A percentile compares a stretch with the other conserved stretches of the same genome.
These are phyloP conservation scores for Eupithecia exiguata DNA, from an alignment of 2,888 invertebrate species.

Conservation along the genomic window DNA sequence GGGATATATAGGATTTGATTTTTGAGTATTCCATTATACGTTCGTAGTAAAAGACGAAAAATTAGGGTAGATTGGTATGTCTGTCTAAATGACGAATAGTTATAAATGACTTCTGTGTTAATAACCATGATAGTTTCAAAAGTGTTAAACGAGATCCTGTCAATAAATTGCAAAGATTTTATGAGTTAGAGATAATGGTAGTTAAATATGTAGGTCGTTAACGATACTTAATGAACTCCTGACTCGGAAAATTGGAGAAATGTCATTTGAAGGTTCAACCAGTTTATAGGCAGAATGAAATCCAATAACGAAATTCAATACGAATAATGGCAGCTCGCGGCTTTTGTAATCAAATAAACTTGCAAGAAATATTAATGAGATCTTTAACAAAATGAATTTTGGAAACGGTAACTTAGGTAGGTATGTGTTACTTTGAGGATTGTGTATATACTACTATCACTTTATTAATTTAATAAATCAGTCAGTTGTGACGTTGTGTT, in stretches of 20 bases:
- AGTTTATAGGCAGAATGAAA: conserved; percentile 6
- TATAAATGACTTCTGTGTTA: no score
- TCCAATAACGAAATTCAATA: conserved; percentile 14
- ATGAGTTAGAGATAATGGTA: not conserved
- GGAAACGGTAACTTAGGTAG: not conserved
- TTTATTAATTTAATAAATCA: not conserved
- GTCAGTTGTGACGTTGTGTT: not conserved
- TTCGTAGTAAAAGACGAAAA: no score
- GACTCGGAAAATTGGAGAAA: not conserved
- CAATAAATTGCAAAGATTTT: not conserved
- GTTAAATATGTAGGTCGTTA: not conserved
- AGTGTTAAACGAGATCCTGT: not conserved
- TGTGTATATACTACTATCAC: not conserved
- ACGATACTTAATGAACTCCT: not conserved
- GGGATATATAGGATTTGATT: no score
- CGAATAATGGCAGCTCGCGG: not conserved
- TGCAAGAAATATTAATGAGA: conserved; percentile 2
- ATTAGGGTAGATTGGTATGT: no score
- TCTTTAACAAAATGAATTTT: not conserved
- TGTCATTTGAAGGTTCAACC: not conserved
- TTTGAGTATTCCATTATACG: no score
- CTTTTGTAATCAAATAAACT: conserved; percentile 12
- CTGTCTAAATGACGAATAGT: no score
- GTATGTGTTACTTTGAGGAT: not conserved
- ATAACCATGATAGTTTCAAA: no score